Evolutionary conservation across 2,797 vertebrate genomes (phyloP), one percentile per base, ranked within the genome.

Genomic region (Lagodon rhomboides): DNA sequence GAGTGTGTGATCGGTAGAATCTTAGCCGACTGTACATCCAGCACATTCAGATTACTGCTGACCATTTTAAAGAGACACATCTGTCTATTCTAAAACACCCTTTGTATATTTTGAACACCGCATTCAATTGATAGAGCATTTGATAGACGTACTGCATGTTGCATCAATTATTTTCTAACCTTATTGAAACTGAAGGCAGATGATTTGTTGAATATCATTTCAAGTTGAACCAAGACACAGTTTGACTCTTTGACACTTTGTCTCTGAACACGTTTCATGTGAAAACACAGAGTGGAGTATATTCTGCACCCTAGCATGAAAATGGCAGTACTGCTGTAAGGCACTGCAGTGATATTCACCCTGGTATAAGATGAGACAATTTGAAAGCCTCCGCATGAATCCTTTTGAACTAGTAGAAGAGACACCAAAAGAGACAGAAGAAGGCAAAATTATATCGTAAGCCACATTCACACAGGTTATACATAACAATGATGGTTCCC

Each of bases 261-360:
- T 34, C 51, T 13, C 46, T 22, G 2, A 68, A 55, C 25, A 38
- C 6, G 17, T 4, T 71, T 61, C 1, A 58, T 46, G 16, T 60
- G 38, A 61, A 68, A 68, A 54, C 44, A 17, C 5, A 30, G 23
- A n/a, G 22, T 41, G 12, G 12, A 18, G 58, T 58, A 15, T 25
- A 61, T 22, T 62, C 54, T 61, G 43, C 18, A 16, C n/a, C 60
- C 0, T 15, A 22, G 53, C 68, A 11, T 50, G 27, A 25, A 30
- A 63, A 46, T 46, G 17, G 34, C n/a, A 65, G 23, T 38, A 27
- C 64, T 30, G 34, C 61, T 77, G 25, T 58, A 59, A 79, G 67
- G 30, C 4, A 27, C 18, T 23, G 12, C 18, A 38, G 11, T n/a
- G 54, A 62, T 25, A 50, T 27, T 23, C 51, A 44, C 17, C 44